Evolutionary conservation across 2,888 invertebrate species (phyloP).

Genomic region (Diarsia brunnea): DNA sequence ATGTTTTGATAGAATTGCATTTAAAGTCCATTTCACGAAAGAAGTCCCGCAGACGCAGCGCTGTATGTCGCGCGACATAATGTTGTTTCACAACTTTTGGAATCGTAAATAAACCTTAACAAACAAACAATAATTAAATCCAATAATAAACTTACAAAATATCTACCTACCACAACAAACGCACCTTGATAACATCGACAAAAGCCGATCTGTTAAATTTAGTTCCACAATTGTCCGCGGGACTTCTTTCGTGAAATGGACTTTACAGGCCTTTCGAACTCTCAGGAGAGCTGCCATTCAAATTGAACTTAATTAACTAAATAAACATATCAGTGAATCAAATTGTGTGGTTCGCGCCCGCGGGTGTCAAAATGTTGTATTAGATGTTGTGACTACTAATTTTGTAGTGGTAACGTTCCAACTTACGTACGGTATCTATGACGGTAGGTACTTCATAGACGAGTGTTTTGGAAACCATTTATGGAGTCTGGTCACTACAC

Average conservation of each 20-base stretch:
- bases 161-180: no score
- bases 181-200: no score
- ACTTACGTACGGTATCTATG: neutral
- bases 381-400: constrained; percentile 3
- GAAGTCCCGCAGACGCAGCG: no score
- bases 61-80: no score
- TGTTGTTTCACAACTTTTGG: no score
- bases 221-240: no score
- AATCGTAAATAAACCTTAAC: no score
- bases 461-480: constrained; percentile 6
- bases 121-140: no score
- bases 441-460: neutral
- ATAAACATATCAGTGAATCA: constrained; percentile 17
- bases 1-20: constrained; percentile 32
- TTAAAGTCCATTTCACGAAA: no score
- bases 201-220: no score
- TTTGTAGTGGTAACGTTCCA: constrained; percentile 11
- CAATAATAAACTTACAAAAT: no score
- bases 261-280: neutral
- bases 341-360: neutral
- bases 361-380: neutral
- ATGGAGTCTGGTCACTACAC: neutral
- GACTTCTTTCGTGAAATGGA: no score
- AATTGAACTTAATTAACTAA: constrained; percentile 25
- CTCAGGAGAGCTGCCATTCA: neutral